phyloP scores from a whole-genome alignment of 2,888 invertebrate genomes.

The Lasioglossum pauxillum region DNA sequence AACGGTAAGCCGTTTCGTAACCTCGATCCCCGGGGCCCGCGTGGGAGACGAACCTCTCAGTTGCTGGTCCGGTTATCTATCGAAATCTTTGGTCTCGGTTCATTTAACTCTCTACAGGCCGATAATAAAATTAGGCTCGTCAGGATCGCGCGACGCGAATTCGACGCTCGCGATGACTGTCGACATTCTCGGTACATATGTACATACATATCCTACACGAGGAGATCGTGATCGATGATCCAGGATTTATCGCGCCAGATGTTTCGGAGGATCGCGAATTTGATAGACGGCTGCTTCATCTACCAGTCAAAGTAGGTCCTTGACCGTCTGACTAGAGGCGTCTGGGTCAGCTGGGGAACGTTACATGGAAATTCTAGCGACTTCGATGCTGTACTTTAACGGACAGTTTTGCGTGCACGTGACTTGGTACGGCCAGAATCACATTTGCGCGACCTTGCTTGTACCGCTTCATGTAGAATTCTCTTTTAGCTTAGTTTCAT shows the following conservation, averaged over 20 bases:
- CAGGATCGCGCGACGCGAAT: background rate
- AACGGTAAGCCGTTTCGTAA: conserved; percentile 6
- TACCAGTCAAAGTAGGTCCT: conserved; percentile 69
- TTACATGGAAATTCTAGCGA: background rate
- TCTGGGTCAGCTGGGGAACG: conserved; percentile 44
- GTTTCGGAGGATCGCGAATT: conserved; percentile 42
- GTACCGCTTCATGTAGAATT: background rate
- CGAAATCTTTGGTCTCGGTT: background rate
- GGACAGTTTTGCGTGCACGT: background rate
- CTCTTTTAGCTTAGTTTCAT: background rate
- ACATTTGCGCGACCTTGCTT: background rate
- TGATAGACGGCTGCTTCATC: conserved; percentile 61
- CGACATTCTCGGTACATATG: background rate
- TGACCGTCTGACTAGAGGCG: conserved; percentile 66
- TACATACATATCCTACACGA: background rate
- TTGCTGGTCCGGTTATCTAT: background rate
- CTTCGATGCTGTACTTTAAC: background rate
- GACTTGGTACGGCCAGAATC: background rate
- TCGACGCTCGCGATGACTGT: conserved; percentile 19
- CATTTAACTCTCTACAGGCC: background rate
- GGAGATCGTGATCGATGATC: conserved; percentile 40
- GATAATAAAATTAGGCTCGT: conserved; percentile 1
- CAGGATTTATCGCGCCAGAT: conserved; percentile 40
- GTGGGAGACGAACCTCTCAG: background rate
- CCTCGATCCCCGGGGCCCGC: background rate